Base-by-base conservation (phyloP, 1,140 invertebrate genomes). In the Diuraphis noxia region DNA sequence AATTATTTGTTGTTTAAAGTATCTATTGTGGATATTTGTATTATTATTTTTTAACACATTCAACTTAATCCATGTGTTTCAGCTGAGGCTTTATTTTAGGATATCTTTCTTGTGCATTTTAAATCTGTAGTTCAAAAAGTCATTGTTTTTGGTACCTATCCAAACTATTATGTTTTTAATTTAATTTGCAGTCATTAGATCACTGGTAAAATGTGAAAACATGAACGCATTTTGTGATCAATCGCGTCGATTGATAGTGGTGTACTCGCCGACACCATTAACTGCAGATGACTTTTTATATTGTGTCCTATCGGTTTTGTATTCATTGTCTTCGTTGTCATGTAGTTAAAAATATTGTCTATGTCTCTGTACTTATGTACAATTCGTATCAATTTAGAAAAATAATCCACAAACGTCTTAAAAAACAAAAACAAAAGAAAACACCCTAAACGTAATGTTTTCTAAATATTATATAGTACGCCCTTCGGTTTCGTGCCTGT, bases 401-500 rank as follows among this genome's bases (percentile, higher is more conserved):
- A 13, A 63, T 21, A 49, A 19, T 21, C 19, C 3, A 46, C 43
- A 19, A 46, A 46, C 17, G 13, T 49, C 21, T 21, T 49, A 10
- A 49, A 49, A 63, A 63, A 63, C 30, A 63, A 63, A 13, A 9
- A 30, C n/a, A n/a, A n/a, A n/a, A n/a, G n/a, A n/a, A n/a, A n/a
- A n/a, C n/a, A n/a, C n/a, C 30, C 25, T 30, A 56, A 56, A 56
- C 52, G 7, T 9, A 3, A 63, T 13, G 3, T 30, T 63, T 30
- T 63, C 9, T 63, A n/a, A 72, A 5, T 72, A n/a, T n/a, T n/a
- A n/a, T n/a, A n/a, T n/a, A n/a, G n/a, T 72, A 72, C 13, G 3
- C 13, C 17, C 13, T 17, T 72, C n/a, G 56, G 56, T 72, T 84
- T 46, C 87, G 43, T 90, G 84, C 92, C 92, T 92, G 52, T 84